These are phyloP conservation scores for Abscondita cerata DNA, from an alignment of 2,888 invertebrate species.

Conservation along the genomic window DNA sequence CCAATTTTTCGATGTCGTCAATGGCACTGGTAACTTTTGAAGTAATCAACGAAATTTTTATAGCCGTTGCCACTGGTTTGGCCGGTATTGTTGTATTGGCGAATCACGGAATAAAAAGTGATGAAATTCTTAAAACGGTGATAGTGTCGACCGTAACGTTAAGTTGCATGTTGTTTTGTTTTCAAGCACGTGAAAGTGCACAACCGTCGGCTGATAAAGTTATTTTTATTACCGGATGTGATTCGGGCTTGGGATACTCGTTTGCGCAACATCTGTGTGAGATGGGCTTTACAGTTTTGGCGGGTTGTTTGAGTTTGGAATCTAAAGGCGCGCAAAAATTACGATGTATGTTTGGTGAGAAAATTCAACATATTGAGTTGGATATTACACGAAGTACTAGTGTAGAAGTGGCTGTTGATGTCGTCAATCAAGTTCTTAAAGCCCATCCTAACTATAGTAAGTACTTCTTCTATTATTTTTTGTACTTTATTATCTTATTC, in stretches of 20 bases:
- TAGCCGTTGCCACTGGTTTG: slow-evolving; percentile 52
- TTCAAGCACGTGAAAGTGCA: slow-evolving; percentile 19
- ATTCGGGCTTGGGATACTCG: slow-evolving; percentile 83
- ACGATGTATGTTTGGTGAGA: slow-evolving; percentile 49
- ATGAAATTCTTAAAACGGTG: slow-evolving; percentile 48
- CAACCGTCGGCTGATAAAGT: slow-evolving; percentile 55
- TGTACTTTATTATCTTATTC: no score
- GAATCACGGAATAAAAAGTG: slow-evolving; percentile 49
- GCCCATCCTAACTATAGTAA: slow-evolving; percentile 63
- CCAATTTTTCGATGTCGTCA: neutral
- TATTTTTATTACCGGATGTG: slow-evolving; percentile 83
- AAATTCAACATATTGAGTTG: slow-evolving; percentile 63
- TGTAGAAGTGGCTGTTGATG: slow-evolving; percentile 61
- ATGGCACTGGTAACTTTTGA: slow-evolving; percentile 45
- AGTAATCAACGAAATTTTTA: slow-evolving; percentile 53
- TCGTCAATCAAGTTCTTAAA: slow-evolving; percentile 59
- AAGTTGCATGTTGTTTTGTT: neutral
- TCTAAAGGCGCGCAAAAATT: slow-evolving; percentile 69
- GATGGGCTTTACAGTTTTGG: slow-evolving; percentile 76
- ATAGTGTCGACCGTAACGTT: slow-evolving; percentile 43
- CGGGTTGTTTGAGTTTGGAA: slow-evolving; percentile 71
- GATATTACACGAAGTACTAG: slow-evolving; percentile 72
- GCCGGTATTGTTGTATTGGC: slow-evolving; percentile 51
- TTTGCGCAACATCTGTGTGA: slow-evolving; percentile 68
- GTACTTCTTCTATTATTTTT: slow-evolving; percentile 41